Evolutionary conservation across 2,888 invertebrate genomes (phyloP), one percentile per base, ranked within the genome.

Genomic region (Caenorhabditis doughertyi): DNA sequence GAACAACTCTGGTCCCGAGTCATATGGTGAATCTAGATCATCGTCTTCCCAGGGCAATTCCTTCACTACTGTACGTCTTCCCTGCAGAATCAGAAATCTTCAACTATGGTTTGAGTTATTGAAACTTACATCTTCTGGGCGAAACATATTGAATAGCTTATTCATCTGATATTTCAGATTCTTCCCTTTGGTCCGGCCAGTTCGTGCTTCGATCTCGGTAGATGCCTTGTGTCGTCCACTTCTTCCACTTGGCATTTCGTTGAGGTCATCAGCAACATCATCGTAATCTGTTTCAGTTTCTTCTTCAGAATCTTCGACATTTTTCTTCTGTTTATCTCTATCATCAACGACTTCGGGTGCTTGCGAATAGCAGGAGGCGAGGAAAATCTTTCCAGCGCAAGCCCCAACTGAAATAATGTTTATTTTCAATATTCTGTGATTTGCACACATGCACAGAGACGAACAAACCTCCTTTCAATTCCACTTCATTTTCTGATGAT

Each of bases 201-300:
- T 49, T 3, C 65, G 44, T 13, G 27, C 51, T 29, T 82, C 73
- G 3, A 82, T 56, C 8, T 82, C 77, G 2, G 65, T 23, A 0
- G 74, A 65, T 21, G 51, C 16, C 56, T 81, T 81, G 8, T 64
- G 72, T 18, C 81, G 47, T 8, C 71, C 65, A 32, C 77, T 83
- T 72, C 81, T 32, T 29, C 62, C 77, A 53, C 74, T 76, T 27
- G 71, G 79, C 2, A 82, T 53, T 3, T 84, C 81, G 13, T 70
- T 81, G 23, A 79, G 9, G 11, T 79, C 77, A 44, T 85, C 85
- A 5, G 29, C 60, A 13, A 84, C 81, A 39, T 86, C 86, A 51
- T 86, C 86, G 44, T 84, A 86, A 49, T 86, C 86, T 5, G 83
- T 82, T 29, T 86, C 86, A 5, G 83, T 77, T 21, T 86, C 86